Evolutionary conservation across 2,888 invertebrate species (phyloP).

Genomic region (Parthenolecanium corni): DNA sequence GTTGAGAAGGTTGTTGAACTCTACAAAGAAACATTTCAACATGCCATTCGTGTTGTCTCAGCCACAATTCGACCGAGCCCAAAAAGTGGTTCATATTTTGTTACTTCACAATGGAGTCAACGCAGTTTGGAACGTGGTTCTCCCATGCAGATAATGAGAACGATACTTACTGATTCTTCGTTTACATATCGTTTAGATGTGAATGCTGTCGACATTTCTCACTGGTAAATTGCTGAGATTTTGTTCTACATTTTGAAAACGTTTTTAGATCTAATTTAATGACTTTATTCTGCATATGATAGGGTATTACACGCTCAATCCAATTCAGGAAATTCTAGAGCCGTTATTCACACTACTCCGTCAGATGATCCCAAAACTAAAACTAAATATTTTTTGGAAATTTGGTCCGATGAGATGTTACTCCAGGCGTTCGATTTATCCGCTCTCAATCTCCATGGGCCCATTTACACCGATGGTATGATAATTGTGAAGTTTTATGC

Average conservation of each 20-base stretch:
- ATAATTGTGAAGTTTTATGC: not conserved
- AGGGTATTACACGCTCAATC: constrained; percentile 51
- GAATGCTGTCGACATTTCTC: constrained; percentile 1
- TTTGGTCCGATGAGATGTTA: constrained; percentile 52
- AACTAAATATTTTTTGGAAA: constrained; percentile 63
- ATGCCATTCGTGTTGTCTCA: not conserved
- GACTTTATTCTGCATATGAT: constrained; percentile 29
- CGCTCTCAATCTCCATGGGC: constrained; percentile 63
- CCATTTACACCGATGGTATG: constrained; percentile 64
- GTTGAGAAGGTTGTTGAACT: constrained; percentile 11
- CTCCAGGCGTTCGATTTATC: constrained; percentile 55
- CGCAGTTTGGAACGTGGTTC: constrained; percentile 54
- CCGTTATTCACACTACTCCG: constrained; percentile 47
- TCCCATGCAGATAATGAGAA: constrained; percentile 46
- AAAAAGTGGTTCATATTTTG: constrained; percentile 36
- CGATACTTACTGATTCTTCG: constrained; percentile 42
- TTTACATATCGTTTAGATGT: constrained; percentile 30
- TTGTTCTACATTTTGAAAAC: not conserved
- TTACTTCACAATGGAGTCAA: constrained; percentile 51
- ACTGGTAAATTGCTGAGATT: constrained; percentile 37
- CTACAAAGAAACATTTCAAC: not conserved
- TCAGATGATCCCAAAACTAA: constrained; percentile 46
- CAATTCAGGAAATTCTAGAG: constrained; percentile 43
- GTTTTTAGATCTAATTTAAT: not conserved
- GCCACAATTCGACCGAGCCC: constrained; percentile 16